Percentiles rank a stretch among this genome's conserved stretches.
Evolutionary conservation across 2,797 vertebrate species (phyloP).

Genomic region (Tauraco hartlaubi): DNA sequence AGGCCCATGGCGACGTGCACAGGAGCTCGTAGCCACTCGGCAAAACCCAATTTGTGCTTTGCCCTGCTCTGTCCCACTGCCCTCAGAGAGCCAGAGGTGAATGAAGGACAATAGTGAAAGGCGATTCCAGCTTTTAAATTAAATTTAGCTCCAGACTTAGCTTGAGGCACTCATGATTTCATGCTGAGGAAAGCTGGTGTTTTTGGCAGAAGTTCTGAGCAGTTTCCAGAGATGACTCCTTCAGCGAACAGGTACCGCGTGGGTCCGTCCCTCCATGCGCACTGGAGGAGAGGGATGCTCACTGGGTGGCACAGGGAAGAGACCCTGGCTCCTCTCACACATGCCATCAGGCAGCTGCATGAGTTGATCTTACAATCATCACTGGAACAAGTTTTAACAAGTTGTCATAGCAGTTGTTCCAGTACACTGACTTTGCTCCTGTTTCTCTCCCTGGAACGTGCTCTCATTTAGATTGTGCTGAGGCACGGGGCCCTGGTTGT

Average conservation of each 20-base stretch:
- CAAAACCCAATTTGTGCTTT: not conserved
- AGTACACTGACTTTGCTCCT: constrained; percentile 31
- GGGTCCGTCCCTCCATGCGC: fast-evolving
- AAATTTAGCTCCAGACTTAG: not conserved
- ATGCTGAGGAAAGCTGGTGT: not conserved
- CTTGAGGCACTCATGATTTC: not conserved
- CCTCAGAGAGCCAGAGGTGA: not conserved
- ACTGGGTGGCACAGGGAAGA: fast-evolving
- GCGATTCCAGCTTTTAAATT: not conserved
- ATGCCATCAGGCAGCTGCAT: not conserved
- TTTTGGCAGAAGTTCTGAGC: not conserved
- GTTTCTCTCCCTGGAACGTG: constrained; percentile 26
- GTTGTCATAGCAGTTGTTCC: constrained; percentile 57
- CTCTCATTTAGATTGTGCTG: constrained; percentile 34
- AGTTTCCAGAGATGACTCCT: not conserved
- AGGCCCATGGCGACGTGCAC: fast-evolving
- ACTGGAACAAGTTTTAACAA: constrained; percentile 51
- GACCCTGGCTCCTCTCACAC: not conserved
- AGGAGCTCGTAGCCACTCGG: not conserved
- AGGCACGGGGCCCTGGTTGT: not conserved
- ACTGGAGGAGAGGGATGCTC: not conserved
- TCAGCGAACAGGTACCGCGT: fast-evolving
- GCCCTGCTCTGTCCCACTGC: not conserved
- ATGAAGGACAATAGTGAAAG: not conserved
- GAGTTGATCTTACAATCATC: constrained; percentile 2